Conservation (phyloP, 2,113 vertebrate genomes). For the Sylvilagus bachmani region DNA sequence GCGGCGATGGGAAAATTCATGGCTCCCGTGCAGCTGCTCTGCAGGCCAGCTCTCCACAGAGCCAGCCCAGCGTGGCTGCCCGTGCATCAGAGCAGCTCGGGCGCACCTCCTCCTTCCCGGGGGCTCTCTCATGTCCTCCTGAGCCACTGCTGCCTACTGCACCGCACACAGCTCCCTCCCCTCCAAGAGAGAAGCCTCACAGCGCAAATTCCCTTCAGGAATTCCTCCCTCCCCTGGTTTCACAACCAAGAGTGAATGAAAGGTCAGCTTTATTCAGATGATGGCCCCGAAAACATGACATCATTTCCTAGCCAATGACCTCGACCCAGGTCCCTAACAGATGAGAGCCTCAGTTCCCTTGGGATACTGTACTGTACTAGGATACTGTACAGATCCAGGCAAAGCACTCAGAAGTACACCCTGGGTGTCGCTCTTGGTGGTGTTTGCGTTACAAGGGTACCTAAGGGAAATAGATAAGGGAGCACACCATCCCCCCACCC, state of each 20-base stretch:
- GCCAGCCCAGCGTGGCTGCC: background rate
- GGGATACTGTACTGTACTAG: background rate
- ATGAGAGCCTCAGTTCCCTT: background rate
- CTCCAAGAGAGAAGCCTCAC: background rate
- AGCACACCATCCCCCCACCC: background rate
- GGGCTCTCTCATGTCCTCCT: background rate
- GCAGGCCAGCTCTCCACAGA: background rate
- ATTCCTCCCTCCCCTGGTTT: background rate
- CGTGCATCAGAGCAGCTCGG: background rate
- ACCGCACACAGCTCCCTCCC: too few relatives aligned
- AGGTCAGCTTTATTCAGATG: background rate
- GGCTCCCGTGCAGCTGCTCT: background rate
- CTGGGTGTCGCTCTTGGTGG: background rate
- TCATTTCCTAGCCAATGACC: background rate
- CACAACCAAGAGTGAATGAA: background rate
- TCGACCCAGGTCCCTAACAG: background rate
- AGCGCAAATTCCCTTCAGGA: background rate
- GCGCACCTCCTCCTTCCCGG: rapidly evolving
- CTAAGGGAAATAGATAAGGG: background rate
- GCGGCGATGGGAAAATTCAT: background rate
- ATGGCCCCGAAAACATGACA: background rate
- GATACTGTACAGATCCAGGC: background rate
- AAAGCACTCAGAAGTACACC: background rate
- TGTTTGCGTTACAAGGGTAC: background rate
- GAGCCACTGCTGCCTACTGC: too few relatives aligned